phyloP scores from a whole-genome alignment of 2,113 vertebrate species.

The Ciconia boyciana region DNA sequence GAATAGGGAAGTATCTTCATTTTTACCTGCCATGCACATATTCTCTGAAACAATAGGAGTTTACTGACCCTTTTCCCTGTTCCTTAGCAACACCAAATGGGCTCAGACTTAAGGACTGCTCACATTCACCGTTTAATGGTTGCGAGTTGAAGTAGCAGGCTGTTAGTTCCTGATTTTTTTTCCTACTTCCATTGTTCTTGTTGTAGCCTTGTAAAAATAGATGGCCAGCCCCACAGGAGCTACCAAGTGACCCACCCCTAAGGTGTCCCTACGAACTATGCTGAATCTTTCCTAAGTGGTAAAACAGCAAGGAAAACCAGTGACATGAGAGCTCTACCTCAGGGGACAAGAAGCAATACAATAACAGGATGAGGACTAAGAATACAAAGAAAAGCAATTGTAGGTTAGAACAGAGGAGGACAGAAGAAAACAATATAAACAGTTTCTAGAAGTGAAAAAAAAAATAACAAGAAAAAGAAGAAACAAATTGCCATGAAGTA shows the following conservation, averaged over 20 bases:
- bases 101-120: not conserved
- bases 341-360: not conserved
- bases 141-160: not conserved
- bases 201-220: not conserved
- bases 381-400: not conserved
- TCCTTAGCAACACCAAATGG: not conserved
- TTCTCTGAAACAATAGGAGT: not conserved
- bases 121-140: not conserved
- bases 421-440: not conserved
- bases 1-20: not conserved
- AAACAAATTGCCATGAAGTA: not conserved
- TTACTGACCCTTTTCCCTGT: not conserved
- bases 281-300: not conserved
- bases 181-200: not conserved
- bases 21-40: not conserved
- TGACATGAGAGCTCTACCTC: not conserved
- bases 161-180: not conserved
- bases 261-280: not conserved
- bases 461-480: not conserved
- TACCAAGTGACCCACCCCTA: not conserved
- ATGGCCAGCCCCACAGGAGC: not conserved
- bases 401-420: not conserved
- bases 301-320: not conserved
- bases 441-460: not conserved
- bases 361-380: not conserved